These are phyloP conservation scores for Hydra vulgaris DNA, from an alignment of 30 jellyfish, hydroid and myxozoan species.

Conservation along the genomic window DNA sequence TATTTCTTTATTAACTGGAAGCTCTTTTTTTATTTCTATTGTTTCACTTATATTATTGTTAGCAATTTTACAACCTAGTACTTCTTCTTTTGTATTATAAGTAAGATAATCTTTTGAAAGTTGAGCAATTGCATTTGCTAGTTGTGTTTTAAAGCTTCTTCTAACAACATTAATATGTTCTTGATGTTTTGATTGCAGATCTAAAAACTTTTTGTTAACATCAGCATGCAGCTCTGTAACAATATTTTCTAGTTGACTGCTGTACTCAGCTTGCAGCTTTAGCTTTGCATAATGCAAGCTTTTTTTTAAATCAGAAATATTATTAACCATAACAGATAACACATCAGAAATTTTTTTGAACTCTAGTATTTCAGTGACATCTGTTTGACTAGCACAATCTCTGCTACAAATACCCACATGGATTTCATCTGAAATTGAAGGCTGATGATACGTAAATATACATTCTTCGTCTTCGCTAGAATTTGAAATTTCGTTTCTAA, in stretches of 20 bases:
- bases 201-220: conserved; percentile 42
- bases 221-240: conserved; percentile 68
- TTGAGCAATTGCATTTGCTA: conserved; percentile 70
- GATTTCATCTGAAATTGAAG: conserved; percentile 59
- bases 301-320: conserved; percentile 45
- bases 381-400: conserved; percentile 85
- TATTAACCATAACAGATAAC: conserved; percentile 27
- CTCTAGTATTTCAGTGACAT: conserved; percentile 56
- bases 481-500: too few species aligned
- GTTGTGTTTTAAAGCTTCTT: conserved; percentile 79
- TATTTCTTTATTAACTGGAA: not conserved
- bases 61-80: conserved; percentile 29
- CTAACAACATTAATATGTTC: conserved; percentile 64
- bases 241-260: conserved; percentile 42
- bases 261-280: conserved; percentile 88
- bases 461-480: conserved; percentile 20
- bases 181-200: conserved; percentile 55
- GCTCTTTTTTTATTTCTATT: conserved; percentile 44
- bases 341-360: conserved; percentile 54
- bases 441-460: conserved; percentile 4
- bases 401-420: conserved; percentile 59
- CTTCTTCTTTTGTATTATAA: conserved; percentile 36
- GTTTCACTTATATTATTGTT: conserved; percentile 44
- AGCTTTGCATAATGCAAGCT: conserved; percentile 59
- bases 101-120: conserved; percentile 62